Conservation (phyloP, 2,113 vertebrate species). For the human (Homo sapiens) region GRCh38 chr14:46346501-46347000, state of each 20-base stretch:
- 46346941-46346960: background rate
- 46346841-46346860: background rate
- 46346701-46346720: too few relatives aligned
- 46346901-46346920: background rate
- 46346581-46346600: background rate
- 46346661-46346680: too few relatives aligned
- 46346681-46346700: too few relatives aligned
- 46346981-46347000: background rate
- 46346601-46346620: too few relatives aligned
- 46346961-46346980: background rate
- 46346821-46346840: background rate
- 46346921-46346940: background rate
- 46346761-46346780: too few relatives aligned
- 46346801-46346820: background rate
- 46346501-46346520: background rate
- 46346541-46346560: background rate
- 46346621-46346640: too few relatives aligned
- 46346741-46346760: too few relatives aligned
- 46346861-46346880: background rate
- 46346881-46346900: background rate
- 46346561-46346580: background rate
- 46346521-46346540: background rate
- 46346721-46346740: too few relatives aligned
- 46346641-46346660: accelerated
- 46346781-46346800: too few relatives aligned